phyloP scores from a whole-genome alignment of 2,797 vertebrate species.

The Oreortyx pictus region DNA sequence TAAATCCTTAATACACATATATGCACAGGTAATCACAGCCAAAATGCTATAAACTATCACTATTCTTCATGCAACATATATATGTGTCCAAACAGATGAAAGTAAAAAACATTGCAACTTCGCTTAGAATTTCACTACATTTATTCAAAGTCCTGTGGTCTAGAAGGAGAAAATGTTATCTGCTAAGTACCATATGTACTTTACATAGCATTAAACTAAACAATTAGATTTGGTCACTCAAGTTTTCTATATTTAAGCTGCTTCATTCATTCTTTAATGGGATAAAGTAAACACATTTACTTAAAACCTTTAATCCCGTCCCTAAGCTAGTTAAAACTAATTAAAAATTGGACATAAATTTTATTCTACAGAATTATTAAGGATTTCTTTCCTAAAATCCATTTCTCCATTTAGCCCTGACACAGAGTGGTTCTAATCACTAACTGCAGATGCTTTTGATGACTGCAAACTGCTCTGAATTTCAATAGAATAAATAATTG shows the following conservation, averaged over 20 bases:
- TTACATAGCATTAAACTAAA: background rate
- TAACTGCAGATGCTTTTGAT: background rate
- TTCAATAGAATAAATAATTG: background rate
- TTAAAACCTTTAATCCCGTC: conserved; percentile 21
- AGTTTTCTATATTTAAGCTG: background rate
- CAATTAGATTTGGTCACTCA: background rate
- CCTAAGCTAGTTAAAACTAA: conserved; percentile 11
- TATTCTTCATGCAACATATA: background rate
- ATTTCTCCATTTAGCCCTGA: background rate
- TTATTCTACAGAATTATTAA: background rate
- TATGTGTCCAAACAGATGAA: background rate
- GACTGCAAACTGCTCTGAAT: background rate
- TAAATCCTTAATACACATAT: background rate
- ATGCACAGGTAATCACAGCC: background rate
- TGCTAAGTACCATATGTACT: background rate
- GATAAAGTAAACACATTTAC: background rate
- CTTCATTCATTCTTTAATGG: background rate
- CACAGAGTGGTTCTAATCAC: background rate
- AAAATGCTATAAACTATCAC: background rate
- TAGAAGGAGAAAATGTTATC: background rate
- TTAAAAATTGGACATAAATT: conserved; percentile 4
- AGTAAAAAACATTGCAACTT: background rate
- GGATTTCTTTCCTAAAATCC: background rate
- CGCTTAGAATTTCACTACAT: background rate
- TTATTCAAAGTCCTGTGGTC: background rate